Percentiles rank a stretch among this genome's conserved stretches.
Evolutionary conservation across 2,888 invertebrate genomes (phyloP).

Genomic region (Torymus aiolomorphi): DNA sequence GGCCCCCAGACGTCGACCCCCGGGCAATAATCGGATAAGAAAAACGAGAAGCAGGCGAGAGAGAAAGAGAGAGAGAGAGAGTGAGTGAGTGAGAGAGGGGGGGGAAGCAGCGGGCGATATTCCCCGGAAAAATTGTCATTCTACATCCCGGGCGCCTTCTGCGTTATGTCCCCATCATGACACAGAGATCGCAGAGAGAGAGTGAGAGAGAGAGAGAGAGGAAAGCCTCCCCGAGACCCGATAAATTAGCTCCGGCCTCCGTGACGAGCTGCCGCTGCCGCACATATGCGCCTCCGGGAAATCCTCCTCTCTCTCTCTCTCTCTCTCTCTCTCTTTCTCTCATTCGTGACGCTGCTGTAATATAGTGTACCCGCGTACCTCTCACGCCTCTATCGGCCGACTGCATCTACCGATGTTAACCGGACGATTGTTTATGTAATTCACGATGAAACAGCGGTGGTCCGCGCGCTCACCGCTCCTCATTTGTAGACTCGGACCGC

Average conservation of each 20-base stretch:
- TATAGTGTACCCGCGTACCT: not conserved
- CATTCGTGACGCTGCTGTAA: no score
- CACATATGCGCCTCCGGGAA: slow-evolving; percentile 23
- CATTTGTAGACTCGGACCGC: not conserved
- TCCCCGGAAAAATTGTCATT: slow-evolving; percentile 54
- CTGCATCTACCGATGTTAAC: slow-evolving; percentile 59
- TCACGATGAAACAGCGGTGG: slow-evolving; percentile 63
- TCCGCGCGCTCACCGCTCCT: slow-evolving; percentile 54
- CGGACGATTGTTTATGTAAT: slow-evolving; percentile 65
- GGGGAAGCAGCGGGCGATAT: slow-evolving; percentile 30
- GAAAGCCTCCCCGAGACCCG: not conserved
- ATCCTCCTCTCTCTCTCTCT: no score
- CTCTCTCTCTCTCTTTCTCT: no score
- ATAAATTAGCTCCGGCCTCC: slow-evolving; percentile 39
- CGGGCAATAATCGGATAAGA: slow-evolving; percentile 52
- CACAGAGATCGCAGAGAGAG: no score
- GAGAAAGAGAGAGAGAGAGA: no score
- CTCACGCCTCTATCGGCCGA: slow-evolving; percentile 4
- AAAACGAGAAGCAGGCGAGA: not conserved
- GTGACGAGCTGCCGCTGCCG: slow-evolving; percentile 4
- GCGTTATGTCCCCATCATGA: slow-evolving; percentile 19
- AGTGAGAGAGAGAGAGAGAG: not conserved
- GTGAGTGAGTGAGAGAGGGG: no score
- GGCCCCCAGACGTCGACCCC: slow-evolving; percentile 11
- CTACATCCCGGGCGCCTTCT: slow-evolving; percentile 34